phyloP scores from a whole-genome alignment of 1,140 invertebrate genomes.

The Leptoteleia sp. region DNA sequence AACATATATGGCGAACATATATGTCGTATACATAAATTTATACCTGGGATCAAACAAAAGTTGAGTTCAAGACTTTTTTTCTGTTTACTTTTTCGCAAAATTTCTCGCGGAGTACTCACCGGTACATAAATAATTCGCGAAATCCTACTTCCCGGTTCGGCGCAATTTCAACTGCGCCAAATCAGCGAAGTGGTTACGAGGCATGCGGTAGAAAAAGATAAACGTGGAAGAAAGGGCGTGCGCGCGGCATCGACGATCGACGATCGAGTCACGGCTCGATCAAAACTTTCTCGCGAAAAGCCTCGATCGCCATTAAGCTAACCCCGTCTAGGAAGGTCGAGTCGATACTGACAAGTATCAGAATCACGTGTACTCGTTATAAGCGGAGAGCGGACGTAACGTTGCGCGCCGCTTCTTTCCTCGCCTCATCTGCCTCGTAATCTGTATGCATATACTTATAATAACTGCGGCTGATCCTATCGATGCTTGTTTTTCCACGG shows the following conservation, averaged over 20 bases:
- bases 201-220: conserved; percentile 32
- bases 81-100: too few relatives aligned
- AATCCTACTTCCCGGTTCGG: conserved; percentile 41
- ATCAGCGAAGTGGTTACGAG: conserved; percentile 27
- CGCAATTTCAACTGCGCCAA: conserved; percentile 23
- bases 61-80: too few relatives aligned
- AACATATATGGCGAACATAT: too few relatives aligned
- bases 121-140: conserved; percentile 27
- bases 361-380: conserved; percentile 67
- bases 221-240: conserved; percentile 14
- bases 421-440: conserved; percentile 62
- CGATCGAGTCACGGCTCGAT: conserved; percentile 69
- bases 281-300: conserved; percentile 70
- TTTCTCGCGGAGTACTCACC: too few relatives aligned
- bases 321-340: conserved; percentile 61
- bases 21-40: too few relatives aligned
- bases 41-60: too few relatives aligned
- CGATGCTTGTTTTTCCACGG: conserved; percentile 62
- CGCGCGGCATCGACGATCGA: conserved; percentile 54
- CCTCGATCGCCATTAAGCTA: conserved; percentile 61
- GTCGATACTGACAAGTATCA: conserved; percentile 69
- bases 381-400: conserved; percentile 46
- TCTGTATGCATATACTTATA: conserved; percentile 65
- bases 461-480: conserved; percentile 50
- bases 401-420: conserved; percentile 57